Conservation (phyloP, 2,797 vertebrate species). For the Glossophaga mutica region DNA sequence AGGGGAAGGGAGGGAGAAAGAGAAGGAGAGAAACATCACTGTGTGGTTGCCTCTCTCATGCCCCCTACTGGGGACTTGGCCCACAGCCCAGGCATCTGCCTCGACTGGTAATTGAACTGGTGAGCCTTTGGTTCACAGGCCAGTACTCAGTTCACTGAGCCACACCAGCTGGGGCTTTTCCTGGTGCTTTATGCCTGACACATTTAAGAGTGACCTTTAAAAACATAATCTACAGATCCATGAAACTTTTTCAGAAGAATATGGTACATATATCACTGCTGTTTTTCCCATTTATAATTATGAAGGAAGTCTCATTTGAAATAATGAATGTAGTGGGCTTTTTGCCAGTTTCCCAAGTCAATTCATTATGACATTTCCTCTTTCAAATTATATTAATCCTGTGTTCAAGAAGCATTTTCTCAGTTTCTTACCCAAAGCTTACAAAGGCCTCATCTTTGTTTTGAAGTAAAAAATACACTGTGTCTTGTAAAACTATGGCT, state of each 20-base stretch:
- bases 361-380: neutral
- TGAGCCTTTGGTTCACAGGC: too few relatives aligned
- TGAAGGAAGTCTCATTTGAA: neutral
- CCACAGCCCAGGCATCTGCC: too few relatives aligned
- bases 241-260: neutral
- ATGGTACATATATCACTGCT: neutral
- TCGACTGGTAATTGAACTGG: too few relatives aligned
- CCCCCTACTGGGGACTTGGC: too few relatives aligned
- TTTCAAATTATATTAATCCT: neutral
- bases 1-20: too few relatives aligned
- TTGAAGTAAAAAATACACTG: neutral
- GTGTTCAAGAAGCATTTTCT: neutral
- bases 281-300: neutral
- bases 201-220: neutral
- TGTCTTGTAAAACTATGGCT: neutral
- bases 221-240: neutral
- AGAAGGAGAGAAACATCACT: too few relatives aligned
- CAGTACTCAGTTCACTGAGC: too few relatives aligned
- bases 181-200: neutral
- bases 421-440: neutral
- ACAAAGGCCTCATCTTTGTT: neutral
- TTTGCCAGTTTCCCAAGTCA: neutral
- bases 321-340: neutral
- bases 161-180: too few relatives aligned
- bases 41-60: too few relatives aligned